Conservation (phyloP, 2,113 vertebrate genomes). For the Rafetus swinhoei region DNA sequence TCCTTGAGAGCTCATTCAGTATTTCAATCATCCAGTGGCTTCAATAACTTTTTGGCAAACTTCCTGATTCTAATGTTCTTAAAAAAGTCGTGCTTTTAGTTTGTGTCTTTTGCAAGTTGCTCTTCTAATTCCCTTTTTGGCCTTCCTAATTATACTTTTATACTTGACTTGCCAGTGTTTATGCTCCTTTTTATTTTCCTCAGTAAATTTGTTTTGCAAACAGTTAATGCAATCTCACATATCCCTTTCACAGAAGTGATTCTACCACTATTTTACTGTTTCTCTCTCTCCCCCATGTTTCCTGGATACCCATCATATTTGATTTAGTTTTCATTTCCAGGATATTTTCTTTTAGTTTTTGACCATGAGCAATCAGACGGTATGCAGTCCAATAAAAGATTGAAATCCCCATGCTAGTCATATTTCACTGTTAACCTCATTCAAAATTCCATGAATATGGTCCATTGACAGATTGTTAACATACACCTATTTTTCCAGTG, state of each 20-base stretch:
- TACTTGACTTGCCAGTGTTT: too few species aligned
- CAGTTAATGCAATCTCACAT: not conserved
- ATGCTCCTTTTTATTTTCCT: too few species aligned
- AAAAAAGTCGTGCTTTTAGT: too few species aligned
- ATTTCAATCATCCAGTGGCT: too few species aligned
- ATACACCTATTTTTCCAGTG: not conserved
- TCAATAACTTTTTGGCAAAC: too few species aligned
- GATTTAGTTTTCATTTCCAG: not conserved
- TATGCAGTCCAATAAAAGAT: not conserved
- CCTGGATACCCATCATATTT: not conserved
- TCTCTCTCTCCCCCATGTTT: not conserved
- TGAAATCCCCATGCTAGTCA: not conserved
- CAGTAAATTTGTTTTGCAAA: too few species aligned
- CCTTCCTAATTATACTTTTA: too few species aligned
- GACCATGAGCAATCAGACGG: not conserved
- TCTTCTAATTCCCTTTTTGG: too few species aligned
- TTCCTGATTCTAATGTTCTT: too few species aligned
- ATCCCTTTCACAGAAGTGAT: not conserved
- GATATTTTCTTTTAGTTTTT: not conserved
- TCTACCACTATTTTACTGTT: not conserved
- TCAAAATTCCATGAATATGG: not conserved
- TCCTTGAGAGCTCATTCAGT: too few species aligned
- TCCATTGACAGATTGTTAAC: not conserved
- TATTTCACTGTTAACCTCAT: not conserved
- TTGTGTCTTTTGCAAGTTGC: too few species aligned